phyloP scores from a whole-genome alignment of 2,888 invertebrate genomes.

The Nycteola revayana region DNA sequence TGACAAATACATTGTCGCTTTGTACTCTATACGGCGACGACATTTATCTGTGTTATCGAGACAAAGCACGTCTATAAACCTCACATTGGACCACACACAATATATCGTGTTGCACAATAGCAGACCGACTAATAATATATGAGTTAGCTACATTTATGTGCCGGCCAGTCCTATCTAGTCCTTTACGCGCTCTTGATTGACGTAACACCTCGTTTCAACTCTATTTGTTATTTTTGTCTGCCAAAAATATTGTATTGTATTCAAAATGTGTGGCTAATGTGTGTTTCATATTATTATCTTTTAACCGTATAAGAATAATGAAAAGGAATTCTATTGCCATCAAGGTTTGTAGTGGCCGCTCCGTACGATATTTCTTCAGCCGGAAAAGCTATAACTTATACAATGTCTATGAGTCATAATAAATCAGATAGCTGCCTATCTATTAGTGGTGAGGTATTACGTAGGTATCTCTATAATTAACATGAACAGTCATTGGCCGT shows the following conservation, averaged over 20 bases:
- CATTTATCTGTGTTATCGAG: conserved; percentile 81
- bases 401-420: conserved; percentile 29
- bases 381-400: conserved; percentile 26
- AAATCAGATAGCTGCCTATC: conserved; percentile 29
- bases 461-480: conserved; percentile 44
- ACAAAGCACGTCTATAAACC: conserved; percentile 78
- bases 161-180: conserved; percentile 62
- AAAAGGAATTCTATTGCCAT: conserved; percentile 16
- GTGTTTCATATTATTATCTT: conserved; percentile 25
- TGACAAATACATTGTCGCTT: conserved; percentile 70
- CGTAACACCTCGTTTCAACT: conserved; percentile 46
- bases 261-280: conserved; percentile 35
- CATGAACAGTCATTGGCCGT: conserved; percentile 42
- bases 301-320: conserved; percentile 15
- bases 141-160: conserved; percentile 61
- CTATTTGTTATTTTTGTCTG: conserved; percentile 47
- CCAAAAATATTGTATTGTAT: conserved; percentile 46
- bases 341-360: conserved; percentile 9
- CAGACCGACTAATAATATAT: conserved; percentile 71
- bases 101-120: conserved; percentile 69
- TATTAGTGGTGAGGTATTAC: conserved; percentile 25
- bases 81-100: conserved; percentile 80
- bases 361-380: conserved; percentile 14
- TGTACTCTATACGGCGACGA: conserved; percentile 72
- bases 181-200: conserved; percentile 58